Evolutionary conservation across 2,888 invertebrate species (phyloP).

Genomic region (Dugesia japonica): DNA sequence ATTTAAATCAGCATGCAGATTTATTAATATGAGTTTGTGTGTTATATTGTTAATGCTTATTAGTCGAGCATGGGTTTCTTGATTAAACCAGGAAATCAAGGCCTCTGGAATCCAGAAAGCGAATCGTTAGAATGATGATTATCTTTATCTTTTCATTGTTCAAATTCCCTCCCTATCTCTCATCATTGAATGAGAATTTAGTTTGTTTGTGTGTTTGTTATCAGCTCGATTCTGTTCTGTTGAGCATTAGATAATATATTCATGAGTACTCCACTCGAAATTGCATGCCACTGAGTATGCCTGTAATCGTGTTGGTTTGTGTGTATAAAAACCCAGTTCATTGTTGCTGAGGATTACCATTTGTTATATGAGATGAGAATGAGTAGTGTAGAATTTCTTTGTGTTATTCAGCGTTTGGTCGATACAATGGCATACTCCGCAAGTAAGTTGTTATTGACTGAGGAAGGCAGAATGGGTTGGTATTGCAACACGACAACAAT

Average conservation of each 20-base stretch:
- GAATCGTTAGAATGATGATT: constrained; percentile 20
- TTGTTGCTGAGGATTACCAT: constrained; percentile 7
- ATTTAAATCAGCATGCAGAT: constrained; percentile 14
- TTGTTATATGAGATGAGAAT: constrained; percentile 14
- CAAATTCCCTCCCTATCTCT: constrained; percentile 20
- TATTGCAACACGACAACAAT: constrained; percentile 20
- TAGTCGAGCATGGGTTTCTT: constrained; percentile 16
- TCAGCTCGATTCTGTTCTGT: constrained; percentile 8
- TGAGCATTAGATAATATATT: not conserved
- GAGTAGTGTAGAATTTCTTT: constrained; percentile 20
- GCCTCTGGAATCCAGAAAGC: constrained; percentile 20
- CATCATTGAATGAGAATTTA: constrained; percentile 1
- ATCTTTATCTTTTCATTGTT: constrained; percentile 16
- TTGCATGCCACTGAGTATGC: not conserved
- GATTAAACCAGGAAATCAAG: constrained; percentile 20
- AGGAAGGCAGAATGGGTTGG: constrained; percentile 20
- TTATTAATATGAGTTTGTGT: constrained; percentile 1
- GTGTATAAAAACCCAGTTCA: constrained; percentile 1
- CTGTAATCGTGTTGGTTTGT: not conserved
- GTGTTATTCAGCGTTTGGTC: constrained; percentile 6
- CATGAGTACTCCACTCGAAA: constrained; percentile 20
- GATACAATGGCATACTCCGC: constrained; percentile 16
- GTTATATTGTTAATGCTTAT: constrained; percentile 20
- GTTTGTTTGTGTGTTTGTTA: not conserved
- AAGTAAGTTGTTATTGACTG: constrained; percentile 14